Conservation (phyloP, 2,888 invertebrate species). For the Pardosa pseudoannulata region DNA sequence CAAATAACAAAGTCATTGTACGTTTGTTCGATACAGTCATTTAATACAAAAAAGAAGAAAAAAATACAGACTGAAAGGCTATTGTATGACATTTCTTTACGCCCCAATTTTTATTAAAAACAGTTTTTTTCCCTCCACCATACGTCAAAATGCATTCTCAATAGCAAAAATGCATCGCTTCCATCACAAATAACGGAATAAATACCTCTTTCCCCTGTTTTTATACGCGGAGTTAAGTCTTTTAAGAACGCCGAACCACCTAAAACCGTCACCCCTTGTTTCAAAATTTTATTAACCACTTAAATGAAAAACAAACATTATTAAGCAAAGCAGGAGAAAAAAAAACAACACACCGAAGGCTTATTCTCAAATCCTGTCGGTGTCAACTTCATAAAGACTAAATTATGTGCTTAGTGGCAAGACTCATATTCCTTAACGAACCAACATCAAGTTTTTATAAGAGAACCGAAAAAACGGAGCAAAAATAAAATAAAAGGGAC, state of each 20-base stretch:
- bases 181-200: slow-evolving; percentile 1
- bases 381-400: slow-evolving; percentile 49
- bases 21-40: no score
- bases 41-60: no score
- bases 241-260: not conserved
- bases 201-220: not conserved
- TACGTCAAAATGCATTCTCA: not conserved
- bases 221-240: not conserved
- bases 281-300: slow-evolving; percentile 12
- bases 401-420: slow-evolving; percentile 52
- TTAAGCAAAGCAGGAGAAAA: not conserved
- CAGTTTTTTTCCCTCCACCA: not conserved
- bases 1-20: no score
- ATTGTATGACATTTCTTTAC: not conserved
- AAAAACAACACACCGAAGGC: not conserved
- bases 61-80: no score
- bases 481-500: slow-evolving; percentile 11
- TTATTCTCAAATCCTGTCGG: slow-evolving; percentile 29
- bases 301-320: not conserved
- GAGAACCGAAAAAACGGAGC: not conserved
- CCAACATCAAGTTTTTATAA: slow-evolving; percentile 7
- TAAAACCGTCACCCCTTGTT: slow-evolving; percentile 6
- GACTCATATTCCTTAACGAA: slow-evolving; percentile 36
- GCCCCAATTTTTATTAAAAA: not conserved
- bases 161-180: not conserved